Conservation (phyloP, 2,888 invertebrate genomes). For the Caenorhabditis doughertyi region DNA sequence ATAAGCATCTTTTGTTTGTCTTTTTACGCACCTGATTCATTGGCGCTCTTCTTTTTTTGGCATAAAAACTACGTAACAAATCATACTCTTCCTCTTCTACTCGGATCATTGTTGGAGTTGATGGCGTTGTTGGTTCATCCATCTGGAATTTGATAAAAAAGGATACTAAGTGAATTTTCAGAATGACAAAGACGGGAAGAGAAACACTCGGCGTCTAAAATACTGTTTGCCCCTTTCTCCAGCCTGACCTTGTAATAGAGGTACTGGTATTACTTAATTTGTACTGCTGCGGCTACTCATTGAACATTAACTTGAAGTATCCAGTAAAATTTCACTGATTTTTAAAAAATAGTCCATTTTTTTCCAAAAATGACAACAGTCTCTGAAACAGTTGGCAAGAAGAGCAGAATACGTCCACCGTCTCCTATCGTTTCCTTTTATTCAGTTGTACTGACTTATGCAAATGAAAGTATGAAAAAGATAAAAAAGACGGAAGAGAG, state of each 20-base stretch:
- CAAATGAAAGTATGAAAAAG: constrained; percentile 13
- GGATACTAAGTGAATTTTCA: background rate
- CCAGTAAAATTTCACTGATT: too few relatives aligned
- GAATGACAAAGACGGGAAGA: constrained; percentile 1
- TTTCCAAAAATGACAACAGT: constrained; percentile 5
- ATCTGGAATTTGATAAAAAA: constrained; percentile 7
- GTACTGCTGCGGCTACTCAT: too few relatives aligned
- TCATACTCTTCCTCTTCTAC: constrained; percentile 53
- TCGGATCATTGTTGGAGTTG: constrained; percentile 41
- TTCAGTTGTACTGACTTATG: constrained; percentile 27
- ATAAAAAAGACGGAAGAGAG: background rate
- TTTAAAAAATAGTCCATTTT: too few relatives aligned
- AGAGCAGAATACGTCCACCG: constrained; percentile 39
- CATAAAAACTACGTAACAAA: constrained; percentile 39
- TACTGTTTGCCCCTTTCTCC: too few relatives aligned
- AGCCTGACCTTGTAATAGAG: too few relatives aligned
- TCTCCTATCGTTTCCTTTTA: constrained; percentile 20
- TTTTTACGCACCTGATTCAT: constrained; percentile 46
- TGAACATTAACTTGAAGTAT: too few relatives aligned
- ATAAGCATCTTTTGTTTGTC: constrained; percentile 56
- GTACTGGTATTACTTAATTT: too few relatives aligned
- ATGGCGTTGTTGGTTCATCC: constrained; percentile 22
- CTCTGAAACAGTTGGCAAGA: background rate
- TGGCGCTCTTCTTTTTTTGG: constrained; percentile 37
- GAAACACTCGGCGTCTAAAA: too few relatives aligned